Conservation (phyloP, 2,113 vertebrate genomes). For the Mesoclemmys tuberculata region DNA sequence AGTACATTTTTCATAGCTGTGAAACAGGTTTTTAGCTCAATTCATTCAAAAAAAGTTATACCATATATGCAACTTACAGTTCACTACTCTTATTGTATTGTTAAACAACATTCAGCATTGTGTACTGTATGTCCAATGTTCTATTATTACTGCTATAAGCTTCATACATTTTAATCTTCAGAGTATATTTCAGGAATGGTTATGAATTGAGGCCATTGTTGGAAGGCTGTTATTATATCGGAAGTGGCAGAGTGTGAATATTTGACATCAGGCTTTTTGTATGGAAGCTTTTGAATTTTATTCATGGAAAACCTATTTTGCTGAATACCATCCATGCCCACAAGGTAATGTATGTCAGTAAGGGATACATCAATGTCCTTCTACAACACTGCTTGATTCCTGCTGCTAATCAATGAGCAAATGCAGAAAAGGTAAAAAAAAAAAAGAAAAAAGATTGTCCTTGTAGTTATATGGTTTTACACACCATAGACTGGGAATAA, state of each 20-base stretch:
- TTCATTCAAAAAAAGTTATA: conserved; percentile 38
- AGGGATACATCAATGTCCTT: conserved; percentile 27
- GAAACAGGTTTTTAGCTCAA: conserved; percentile 45
- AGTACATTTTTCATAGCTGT: background rate
- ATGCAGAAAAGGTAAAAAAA: background rate
- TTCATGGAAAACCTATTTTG: conserved; percentile 11
- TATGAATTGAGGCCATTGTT: background rate
- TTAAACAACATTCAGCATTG: conserved; percentile 2
- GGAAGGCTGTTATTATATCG: background rate
- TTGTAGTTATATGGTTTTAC: background rate
- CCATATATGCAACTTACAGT: background rate
- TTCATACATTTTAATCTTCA: conserved; percentile 10
- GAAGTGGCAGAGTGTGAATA: conserved; percentile 36
- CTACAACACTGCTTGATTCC: background rate
- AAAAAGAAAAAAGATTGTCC: fast-evolving
- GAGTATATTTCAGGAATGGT: conserved; percentile 24
- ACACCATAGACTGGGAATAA: background rate
- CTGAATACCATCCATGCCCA: conserved; percentile 10
- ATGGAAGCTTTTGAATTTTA: conserved; percentile 6
- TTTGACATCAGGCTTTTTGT: background rate
- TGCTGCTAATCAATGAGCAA: background rate
- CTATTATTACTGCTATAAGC: background rate
- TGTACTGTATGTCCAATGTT: background rate
- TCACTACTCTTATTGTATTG: background rate
- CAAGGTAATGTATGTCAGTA: background rate